Evolutionary conservation across 2,797 vertebrate genomes (phyloP).

Genomic region (Coilia nasus): DNA sequence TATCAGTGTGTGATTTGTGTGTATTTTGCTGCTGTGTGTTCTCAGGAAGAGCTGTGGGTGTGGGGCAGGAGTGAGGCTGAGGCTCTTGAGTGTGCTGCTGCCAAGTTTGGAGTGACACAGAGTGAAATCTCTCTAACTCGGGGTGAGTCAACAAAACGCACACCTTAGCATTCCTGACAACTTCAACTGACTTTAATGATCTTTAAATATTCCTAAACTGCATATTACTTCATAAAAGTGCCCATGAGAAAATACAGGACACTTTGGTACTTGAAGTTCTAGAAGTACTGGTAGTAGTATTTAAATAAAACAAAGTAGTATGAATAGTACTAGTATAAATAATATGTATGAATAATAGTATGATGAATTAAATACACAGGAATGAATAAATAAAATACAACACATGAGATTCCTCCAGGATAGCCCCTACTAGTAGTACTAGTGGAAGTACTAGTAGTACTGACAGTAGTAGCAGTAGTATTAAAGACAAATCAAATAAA

Average conservation of each 20-base stretch:
- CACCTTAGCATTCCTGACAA: not conserved
- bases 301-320: too few relatives aligned
- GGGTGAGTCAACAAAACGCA: conserved; percentile 66
- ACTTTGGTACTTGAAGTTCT: too few relatives aligned
- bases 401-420: too few relatives aligned
- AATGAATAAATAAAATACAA: too few relatives aligned
- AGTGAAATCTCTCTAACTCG: conserved; percentile 71
- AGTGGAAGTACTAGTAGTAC: too few relatives aligned
- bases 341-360: too few relatives aligned
- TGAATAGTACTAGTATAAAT: too few relatives aligned
- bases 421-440: too few relatives aligned
- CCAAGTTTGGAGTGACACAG: conserved; percentile 67
- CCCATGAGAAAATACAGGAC: not conserved
- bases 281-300: too few relatives aligned
- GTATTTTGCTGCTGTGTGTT: not conserved
- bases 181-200: not conserved
- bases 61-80: conserved; percentile 79
- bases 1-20: not conserved
- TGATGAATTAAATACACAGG: too few relatives aligned
- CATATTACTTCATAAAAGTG: not conserved
- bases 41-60: conserved; percentile 77
- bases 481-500: too few relatives aligned
- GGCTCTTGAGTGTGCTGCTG: conserved; percentile 77
- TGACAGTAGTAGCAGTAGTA: too few relatives aligned
- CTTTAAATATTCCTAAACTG: not conserved